phyloP scores from a whole-genome alignment of 2,888 invertebrate species.

The Pseudococcus jackbeardsleyi region DNA sequence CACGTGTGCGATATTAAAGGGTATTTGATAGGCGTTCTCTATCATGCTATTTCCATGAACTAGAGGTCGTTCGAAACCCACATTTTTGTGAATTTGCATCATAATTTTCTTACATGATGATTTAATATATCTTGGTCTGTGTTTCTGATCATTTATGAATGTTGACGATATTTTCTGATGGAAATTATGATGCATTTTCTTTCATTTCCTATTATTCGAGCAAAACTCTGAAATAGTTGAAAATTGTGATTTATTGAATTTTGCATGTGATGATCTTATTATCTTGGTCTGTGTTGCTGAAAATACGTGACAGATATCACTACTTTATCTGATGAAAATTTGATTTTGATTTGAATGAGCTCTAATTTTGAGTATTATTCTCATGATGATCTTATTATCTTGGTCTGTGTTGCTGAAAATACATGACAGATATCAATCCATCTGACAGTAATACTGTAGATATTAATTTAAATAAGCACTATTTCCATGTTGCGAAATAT shows the following conservation, averaged over 20 bases:
- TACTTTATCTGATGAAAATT: slow-evolving; percentile 62
- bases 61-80: slow-evolving; percentile 53
- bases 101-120: slow-evolving; percentile 66
- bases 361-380: too few relatives aligned
- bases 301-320: slow-evolving; percentile 64
- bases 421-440: not conserved
- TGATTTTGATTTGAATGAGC: not conserved
- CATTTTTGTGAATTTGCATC: not conserved
- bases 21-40: slow-evolving; percentile 66
- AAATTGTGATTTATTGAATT: too few relatives aligned
- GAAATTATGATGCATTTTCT: slow-evolving; percentile 11
- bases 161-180: slow-evolving; percentile 60
- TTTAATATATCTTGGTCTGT: slow-evolving; percentile 69
- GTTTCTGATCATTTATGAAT: slow-evolving; percentile 69
- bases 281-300: slow-evolving; percentile 71
- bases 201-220: not conserved
- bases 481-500: not conserved
- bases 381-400: slow-evolving; percentile 42
- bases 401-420: slow-evolving; percentile 61
- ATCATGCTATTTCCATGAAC: slow-evolving; percentile 28
- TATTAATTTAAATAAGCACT: not conserved
- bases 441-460: not conserved
- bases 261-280: slow-evolving; percentile 67
- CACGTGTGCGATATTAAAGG: slow-evolving; percentile 64
- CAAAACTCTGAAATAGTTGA: not conserved